These are phyloP conservation scores for Rhopalosiphum nymphaeae DNA, from an alignment of 2,888 invertebrate genomes.

Conservation along the genomic window DNA sequence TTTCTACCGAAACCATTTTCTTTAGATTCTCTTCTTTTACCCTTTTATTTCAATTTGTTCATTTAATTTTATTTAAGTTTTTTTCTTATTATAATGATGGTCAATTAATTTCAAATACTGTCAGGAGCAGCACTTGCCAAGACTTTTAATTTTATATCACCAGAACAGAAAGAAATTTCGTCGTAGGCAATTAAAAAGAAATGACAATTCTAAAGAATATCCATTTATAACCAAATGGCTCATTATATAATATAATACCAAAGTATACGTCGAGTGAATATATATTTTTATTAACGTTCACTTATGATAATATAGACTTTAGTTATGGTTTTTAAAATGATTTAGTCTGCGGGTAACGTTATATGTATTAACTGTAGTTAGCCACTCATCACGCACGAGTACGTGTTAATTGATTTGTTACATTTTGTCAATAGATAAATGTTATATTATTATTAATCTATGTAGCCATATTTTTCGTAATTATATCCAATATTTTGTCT, in stretches of 20 bases:
- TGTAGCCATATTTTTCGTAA: not conserved
- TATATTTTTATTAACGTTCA: not conserved
- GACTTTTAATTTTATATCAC: conserved; percentile 30
- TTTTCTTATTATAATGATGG: conserved; percentile 27
- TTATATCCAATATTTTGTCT: not conserved
- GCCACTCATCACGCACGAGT: not conserved
- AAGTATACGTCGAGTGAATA: not conserved
- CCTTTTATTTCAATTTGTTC: conserved; percentile 19
- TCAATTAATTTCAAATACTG: conserved; percentile 51
- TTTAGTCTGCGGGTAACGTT: conserved; percentile 17
- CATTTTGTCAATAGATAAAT: not conserved
- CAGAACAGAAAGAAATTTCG: conserved; percentile 25
- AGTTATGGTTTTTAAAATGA: conserved; percentile 11
- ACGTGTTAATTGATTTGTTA: not conserved
- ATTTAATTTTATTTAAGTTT: conserved; percentile 27
- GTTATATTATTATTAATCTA: not conserved
- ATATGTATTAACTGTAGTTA: not conserved
- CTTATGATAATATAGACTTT: not conserved
- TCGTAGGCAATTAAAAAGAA: conserved; percentile 35
- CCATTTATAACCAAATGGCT: not conserved
- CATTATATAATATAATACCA: not conserved
- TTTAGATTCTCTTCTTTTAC: not conserved
- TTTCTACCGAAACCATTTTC: not conserved
- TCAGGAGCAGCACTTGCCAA: conserved; percentile 35
- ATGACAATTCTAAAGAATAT: conserved; percentile 42